Base-by-base conservation (phyloP, 2,888 invertebrate species). In the Melolontha melolontha region DNA sequence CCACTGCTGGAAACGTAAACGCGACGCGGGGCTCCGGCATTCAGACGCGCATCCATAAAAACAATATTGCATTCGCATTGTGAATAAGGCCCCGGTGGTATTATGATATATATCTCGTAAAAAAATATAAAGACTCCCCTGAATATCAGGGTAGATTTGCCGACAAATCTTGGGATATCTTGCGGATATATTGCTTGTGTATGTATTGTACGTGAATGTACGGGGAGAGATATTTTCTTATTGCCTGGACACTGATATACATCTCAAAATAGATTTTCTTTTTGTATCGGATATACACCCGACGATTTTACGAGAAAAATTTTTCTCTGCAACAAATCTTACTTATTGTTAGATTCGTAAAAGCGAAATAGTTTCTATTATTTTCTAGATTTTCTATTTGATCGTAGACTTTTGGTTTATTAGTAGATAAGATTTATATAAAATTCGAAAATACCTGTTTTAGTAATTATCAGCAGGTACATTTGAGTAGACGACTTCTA, bases 1-100 rank as follows among this genome's bases (percentile, higher is more conserved):
- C 64, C 54, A 44, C 34, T 59, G 54, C 67, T 42, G 67, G 47
- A 71, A 64, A 66, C 66, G 71, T 71, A 73, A 73, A 71, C 71
- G 71, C 70, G 69, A 22, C 44, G 50, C 57, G 70, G 74, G 71
- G 71, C 74, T 69, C 68, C 73, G 74, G 75, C 80, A 79, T 80
- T 79, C 75, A 77, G 72, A 78, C 63, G 76, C 71, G 76, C 75
- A 16, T 76, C 77, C 80, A 80, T 82, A 82, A 82, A 82, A 81
- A 81, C 80, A 80, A 80, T 81, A 81, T 82, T 82, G 81, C 81
- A 80, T 80, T 81, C 78, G 80, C 79, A 82, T 80, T 80, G 79
- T 81, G 80, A 78, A 78, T 78, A 77, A 76, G 75, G 74, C 77
- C 62, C 65, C 66, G 47, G 47, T 50, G 65, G 77, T 79, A 80